These are phyloP conservation scores for Cactoblastis cactorum DNA, from an alignment of 2,888 invertebrate species.

Conservation along the genomic window DNA sequence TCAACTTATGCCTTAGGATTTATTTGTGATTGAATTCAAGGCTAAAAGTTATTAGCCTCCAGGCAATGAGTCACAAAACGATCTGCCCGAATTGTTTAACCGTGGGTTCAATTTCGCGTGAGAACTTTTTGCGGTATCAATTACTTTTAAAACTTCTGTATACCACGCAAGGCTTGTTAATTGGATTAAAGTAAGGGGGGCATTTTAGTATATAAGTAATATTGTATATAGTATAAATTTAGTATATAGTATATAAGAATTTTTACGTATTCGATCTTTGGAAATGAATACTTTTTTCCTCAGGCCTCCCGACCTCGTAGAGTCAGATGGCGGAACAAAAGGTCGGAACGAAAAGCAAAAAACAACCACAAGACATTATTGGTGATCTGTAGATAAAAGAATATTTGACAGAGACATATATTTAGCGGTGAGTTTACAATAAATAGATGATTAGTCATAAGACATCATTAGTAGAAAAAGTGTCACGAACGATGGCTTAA, in stretches of 20 bases:
- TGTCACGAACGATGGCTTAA: slow-evolving; percentile 36
- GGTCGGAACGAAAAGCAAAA: slow-evolving; percentile 40
- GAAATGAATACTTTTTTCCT: slow-evolving; percentile 33
- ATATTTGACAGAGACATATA: slow-evolving; percentile 32
- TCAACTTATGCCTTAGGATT: slow-evolving; percentile 33
- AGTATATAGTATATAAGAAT: no score
- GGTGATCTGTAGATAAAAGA: slow-evolving; percentile 29
- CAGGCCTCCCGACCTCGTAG: slow-evolving; percentile 51
- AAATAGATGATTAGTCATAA: slow-evolving; percentile 30
- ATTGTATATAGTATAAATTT: neutral
- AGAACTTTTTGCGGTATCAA: slow-evolving; percentile 36
- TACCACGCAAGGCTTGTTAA: slow-evolving; percentile 15
- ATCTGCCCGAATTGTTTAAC: slow-evolving; percentile 54
- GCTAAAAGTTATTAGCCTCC: slow-evolving; percentile 38
- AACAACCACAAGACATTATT: slow-evolving; percentile 32
- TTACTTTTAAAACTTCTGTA: slow-evolving; percentile 17
- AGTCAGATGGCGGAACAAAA: slow-evolving; percentile 48
- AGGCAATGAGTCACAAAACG: slow-evolving; percentile 51
- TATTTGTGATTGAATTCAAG: slow-evolving; percentile 34
- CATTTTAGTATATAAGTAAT: neutral
- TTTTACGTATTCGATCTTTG: slow-evolving; percentile 18
- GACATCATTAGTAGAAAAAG: slow-evolving; percentile 29
- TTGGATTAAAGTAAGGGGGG: neutral
- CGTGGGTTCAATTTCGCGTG: slow-evolving; percentile 38
- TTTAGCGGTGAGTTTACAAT: slow-evolving; percentile 27